Evolutionary conservation across 1,140 invertebrate species (phyloP).

Genomic region (Acromyrmex charruanus): DNA sequence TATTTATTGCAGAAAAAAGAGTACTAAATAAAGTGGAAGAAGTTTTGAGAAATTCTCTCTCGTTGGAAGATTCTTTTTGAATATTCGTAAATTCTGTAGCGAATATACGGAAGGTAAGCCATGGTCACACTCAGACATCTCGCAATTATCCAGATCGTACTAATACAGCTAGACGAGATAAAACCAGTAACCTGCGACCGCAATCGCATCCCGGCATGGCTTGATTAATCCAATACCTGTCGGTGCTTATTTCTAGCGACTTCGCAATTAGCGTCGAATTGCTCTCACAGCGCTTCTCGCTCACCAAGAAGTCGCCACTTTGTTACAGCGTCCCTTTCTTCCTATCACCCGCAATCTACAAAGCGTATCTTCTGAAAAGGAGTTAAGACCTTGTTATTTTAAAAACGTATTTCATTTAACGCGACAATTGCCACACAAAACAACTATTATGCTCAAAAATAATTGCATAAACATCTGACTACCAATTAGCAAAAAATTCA

Average conservation of each 20-base stretch:
- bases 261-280: conserved; percentile 61
- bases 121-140: background rate
- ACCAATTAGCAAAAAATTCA: background rate
- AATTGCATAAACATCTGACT: background rate
- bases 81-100: background rate
- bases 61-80: background rate
- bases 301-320: conserved; percentile 2
- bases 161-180: conserved; percentile 11
- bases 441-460: background rate
- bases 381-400: conserved; percentile 4
- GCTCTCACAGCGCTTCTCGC: background rate
- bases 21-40: background rate
- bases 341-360: background rate
- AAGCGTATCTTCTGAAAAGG: background rate
- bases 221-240: conserved; percentile 79
- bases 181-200: conserved; percentile 38
- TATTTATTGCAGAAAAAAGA: background rate
- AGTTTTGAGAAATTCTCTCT: background rate
- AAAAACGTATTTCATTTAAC: conserved; percentile 17
- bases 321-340: conserved; percentile 5
- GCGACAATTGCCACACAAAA: background rate
- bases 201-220: conserved; percentile 70
- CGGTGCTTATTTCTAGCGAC: conserved; percentile 44
- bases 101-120: background rate
- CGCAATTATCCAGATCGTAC: conserved; percentile 15